These are phyloP conservation scores for Pseudotriccus pelzelni DNA, from an alignment of 2,797 vertebrate species.

Conservation along the genomic window DNA sequence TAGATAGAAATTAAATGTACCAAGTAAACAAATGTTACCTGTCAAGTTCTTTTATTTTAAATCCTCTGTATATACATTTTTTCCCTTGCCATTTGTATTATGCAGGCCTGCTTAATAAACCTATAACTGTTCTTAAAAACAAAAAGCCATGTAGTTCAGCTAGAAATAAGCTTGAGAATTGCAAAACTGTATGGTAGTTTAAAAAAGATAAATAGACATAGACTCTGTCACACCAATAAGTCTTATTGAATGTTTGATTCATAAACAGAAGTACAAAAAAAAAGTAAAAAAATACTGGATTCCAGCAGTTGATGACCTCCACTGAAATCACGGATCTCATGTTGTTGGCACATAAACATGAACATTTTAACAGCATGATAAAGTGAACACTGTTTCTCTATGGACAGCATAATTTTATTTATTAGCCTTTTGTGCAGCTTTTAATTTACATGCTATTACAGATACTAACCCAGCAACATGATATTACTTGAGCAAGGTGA, in stretches of 20 bases:
- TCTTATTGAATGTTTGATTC: not conserved
- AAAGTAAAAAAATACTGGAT: not conserved
- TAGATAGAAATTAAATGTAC: not conserved
- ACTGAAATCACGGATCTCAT: not conserved
- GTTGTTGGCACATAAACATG: not conserved
- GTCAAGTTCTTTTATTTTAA: not conserved
- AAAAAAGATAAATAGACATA: not conserved
- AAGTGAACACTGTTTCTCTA: not conserved
- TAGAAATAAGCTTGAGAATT: not conserved
- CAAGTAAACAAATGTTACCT: not conserved
- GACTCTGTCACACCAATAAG: not conserved
- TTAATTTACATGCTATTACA: not conserved
- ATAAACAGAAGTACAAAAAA: not conserved
- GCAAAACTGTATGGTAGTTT: not conserved
- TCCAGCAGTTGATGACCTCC: not conserved
- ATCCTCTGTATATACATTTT: not conserved
- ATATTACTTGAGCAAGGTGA: conserved; percentile 17
- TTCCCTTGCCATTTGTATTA: not conserved
- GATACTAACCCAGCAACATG: not conserved
- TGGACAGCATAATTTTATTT: not conserved
- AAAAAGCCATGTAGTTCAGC: not conserved
- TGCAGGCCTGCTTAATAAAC: not conserved
- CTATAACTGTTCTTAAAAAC: not conserved
- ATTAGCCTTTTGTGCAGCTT: not conserved
- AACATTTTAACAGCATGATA: not conserved